Base-by-base conservation (phyloP, 2,113 vertebrate species). In the Hippocampus comes region DNA sequence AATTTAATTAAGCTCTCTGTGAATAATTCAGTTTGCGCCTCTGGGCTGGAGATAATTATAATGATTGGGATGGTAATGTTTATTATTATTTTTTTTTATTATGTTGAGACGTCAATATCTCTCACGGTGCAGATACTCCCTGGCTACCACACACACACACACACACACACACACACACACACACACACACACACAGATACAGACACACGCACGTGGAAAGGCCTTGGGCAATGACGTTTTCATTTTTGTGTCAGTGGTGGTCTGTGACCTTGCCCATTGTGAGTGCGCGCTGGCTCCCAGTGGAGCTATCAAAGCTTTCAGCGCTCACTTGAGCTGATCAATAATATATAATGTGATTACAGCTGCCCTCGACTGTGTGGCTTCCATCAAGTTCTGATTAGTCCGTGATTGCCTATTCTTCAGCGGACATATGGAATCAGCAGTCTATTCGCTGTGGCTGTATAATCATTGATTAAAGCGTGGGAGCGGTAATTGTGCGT, bases 1-100 rank as follows among this genome's bases (percentile, higher is more conserved):
- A 89, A 89, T 93, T 93, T 93, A 92, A 93, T 93, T 92, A 93
- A 91, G 88, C 83, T 75, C 84, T 82, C 77, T 77, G 90, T 91
- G 90, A 90, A 93, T 93, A 87, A 93, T 93, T 93, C 90, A 93
- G 88, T 80, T 81, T 74, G 74, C 87, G 90, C 92, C 91, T 88
- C 87, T 85, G 89, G 92, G 91, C 90, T 88, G 87, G 80, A 91
- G 91, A 92, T 92, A 92, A 93, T 93, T 92, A 92, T 92, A 91
- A 91, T 71, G 86, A 92, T 92, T 89, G 89, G 84, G 90, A 90
- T 93, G 91, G 91, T 92, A 90, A 91, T 91, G 92, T 93, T 93
- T 92, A 91, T 38, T 38, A 6, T 38, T 38, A 38, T 92, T 93
- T 93, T 90, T 84, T 85, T 91, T 91, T 89, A 92, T 93, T 92